These are phyloP conservation scores for Sylvicola cinctus DNA, from an alignment of 2,888 invertebrate genomes.

Conservation along the genomic window DNA sequence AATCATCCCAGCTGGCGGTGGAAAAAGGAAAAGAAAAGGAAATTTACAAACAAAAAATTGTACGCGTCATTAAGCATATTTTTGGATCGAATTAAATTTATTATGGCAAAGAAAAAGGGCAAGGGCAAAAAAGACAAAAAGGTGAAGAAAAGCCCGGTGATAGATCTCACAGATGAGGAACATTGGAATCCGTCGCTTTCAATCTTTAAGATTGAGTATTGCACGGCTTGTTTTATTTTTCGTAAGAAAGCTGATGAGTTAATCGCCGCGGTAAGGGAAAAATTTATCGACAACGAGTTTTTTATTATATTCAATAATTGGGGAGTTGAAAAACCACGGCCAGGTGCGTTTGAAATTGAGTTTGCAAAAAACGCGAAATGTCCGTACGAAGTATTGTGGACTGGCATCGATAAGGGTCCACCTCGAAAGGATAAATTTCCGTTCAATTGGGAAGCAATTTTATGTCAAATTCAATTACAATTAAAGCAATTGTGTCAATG, in stretches of 20 bases:
- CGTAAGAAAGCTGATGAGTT: background rate
- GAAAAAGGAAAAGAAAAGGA: constrained; percentile 10
- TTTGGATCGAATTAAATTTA: background rate
- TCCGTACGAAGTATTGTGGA: constrained; percentile 14
- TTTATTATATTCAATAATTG: background rate
- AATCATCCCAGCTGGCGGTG: constrained; percentile 41
- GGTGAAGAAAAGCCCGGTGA: background rate
- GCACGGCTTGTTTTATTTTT: background rate
- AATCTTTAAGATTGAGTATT: background rate
- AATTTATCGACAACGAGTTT: background rate
- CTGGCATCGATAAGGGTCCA: constrained; percentile 17
- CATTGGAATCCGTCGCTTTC: background rate
- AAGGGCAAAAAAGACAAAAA: background rate
- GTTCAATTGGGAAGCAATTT: constrained; percentile 10
- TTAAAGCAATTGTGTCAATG: constrained; percentile 6
- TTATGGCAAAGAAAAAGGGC: background rate
- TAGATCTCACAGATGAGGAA: background rate
- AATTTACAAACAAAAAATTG: too few relatives aligned
- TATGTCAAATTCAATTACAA: constrained; percentile 13
- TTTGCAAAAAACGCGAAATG: constrained; percentile 19
- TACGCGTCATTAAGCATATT: background rate
- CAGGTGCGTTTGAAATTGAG: constrained; percentile 18
- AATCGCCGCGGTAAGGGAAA: background rate
- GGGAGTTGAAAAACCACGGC: constrained; percentile 10
- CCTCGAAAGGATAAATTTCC: constrained; percentile 22